phyloP scores from a whole-genome alignment of 2,797 vertebrate genomes.

The Labeo calbasu region DNA sequence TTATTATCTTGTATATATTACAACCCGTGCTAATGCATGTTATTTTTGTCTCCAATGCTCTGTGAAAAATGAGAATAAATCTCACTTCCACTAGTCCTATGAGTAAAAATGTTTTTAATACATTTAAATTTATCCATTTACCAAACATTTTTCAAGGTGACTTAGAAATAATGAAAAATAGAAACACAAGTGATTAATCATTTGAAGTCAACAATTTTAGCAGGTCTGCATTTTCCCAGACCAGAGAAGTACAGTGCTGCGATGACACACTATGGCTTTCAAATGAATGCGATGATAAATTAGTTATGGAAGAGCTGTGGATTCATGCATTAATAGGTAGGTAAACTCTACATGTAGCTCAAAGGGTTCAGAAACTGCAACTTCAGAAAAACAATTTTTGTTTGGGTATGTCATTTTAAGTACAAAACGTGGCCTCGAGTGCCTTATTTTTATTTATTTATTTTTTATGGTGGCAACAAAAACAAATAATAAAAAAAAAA shows the following conservation, averaged over 20 bases:
- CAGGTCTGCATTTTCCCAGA: background rate
- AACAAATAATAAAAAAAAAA: background rate
- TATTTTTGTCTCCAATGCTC: background rate
- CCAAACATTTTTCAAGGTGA: background rate
- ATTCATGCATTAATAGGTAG: background rate
- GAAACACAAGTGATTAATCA: background rate
- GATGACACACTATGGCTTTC: background rate
- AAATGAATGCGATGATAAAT: background rate
- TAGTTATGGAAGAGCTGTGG: background rate
- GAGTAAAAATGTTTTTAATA: background rate
- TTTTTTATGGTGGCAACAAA: background rate
- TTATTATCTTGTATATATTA: no score
- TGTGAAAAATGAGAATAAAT: background rate
- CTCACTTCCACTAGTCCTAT: background rate
- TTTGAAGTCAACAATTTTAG: background rate
- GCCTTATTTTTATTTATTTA: background rate
- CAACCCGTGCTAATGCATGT: background rate
- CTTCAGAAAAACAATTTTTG: background rate
- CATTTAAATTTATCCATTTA: conserved; percentile 2
- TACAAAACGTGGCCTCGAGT: background rate
- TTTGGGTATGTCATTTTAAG: background rate
- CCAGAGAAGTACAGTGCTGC: background rate
- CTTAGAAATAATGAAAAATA: conserved; percentile 1
- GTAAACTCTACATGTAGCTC: background rate
- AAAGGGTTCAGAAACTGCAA: background rate